Percentiles rank a stretch among this genome's conserved stretches.
Evolutionary conservation across 2,888 invertebrate genomes (phyloP).

Genomic region (Cephus pulcher): DNA sequence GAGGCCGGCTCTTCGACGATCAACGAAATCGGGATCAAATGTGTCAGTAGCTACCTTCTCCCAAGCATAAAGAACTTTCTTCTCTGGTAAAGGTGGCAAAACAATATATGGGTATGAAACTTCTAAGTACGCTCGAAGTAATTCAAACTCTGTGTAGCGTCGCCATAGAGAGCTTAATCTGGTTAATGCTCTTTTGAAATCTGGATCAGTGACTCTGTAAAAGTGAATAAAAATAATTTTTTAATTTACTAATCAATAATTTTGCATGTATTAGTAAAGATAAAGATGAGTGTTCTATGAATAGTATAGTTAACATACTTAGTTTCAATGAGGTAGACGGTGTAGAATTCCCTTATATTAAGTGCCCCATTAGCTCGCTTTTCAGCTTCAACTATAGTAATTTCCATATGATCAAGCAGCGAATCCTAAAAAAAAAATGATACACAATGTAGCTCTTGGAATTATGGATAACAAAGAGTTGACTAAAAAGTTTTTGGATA

Average conservation of each 20-base stretch:
- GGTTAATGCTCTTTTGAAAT: conserved; percentile 72
- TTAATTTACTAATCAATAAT: neutral
- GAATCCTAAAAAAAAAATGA: conserved; percentile 70
- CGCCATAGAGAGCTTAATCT: conserved; percentile 80
- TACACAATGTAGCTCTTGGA: neutral
- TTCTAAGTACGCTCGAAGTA: conserved; percentile 81
- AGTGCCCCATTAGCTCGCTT: conserved; percentile 81
- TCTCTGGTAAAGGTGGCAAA: conserved; percentile 85
- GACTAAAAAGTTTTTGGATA: too few relatives aligned
- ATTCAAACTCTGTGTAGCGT: conserved; percentile 87
- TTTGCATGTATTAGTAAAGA: neutral
- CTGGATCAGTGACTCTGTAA: conserved; percentile 74
- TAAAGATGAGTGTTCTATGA: neutral
- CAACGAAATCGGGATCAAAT: conserved; percentile 86
- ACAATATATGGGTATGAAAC: conserved; percentile 84
- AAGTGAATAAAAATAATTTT: neutral
- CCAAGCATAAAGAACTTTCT: conserved; percentile 81
- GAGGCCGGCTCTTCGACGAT: conserved; percentile 82
- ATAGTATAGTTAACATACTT: conserved; percentile 71
- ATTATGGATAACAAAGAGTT: too few relatives aligned
- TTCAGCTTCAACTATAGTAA: conserved; percentile 81
- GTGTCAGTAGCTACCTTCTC: conserved; percentile 81
- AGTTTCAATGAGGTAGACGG: conserved; percentile 82
- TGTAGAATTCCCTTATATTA: conserved; percentile 81
- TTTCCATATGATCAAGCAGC: conserved; percentile 78